Evolutionary conservation across 1,140 invertebrate genomes (phyloP), one percentile per base, ranked within the genome.

Genomic region (Liolophura sinensis): DNA sequence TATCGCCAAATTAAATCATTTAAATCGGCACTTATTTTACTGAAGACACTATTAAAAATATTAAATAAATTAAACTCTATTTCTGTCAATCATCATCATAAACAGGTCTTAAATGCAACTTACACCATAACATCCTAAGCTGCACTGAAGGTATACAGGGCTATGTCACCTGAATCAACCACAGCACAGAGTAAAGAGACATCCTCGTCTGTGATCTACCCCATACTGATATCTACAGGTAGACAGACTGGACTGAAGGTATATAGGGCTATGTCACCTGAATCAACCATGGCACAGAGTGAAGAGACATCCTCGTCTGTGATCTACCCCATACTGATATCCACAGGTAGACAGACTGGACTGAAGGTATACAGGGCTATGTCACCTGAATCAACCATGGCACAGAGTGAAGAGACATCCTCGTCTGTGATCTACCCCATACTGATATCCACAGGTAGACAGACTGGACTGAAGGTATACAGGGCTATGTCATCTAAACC

Each of bases 191-290:
- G 74, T 22, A 83, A 50, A 18, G 75, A 71, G 24, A 77, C 74
- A 49, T 66, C 63, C 63, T 81, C 78, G 18, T 64, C 60, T 40
- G 31, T 40, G 31, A 9, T 40, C 31, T 40, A 70, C 40, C 70
- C 70, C 57, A 62, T 68, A 27, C 54, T 56, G 14, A 68, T 51
- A 63, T 71, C 61, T 14, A 59, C 61, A 24, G 75, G 75, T 31
- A 78, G 49, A 46, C 27, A 50, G 24, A 75, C 54, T 48, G 64
- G 57, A 31, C 71, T 66, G 66, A 80, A 78, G 9, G 72, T 72
- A 52, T 76, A 78, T 65, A 83, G 81, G 11, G 76, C 73, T 56
- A 82, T 74, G 50, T 80, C 78, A 25, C 80, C 82, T 68, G 65
- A 67, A 50, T 79, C 77, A 16, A 78, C 74, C n/a, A 80, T 74